Percentiles rank a stretch among this genome's conserved stretches.
Evolutionary conservation across 2,797 vertebrate genomes (phyloP).

Genomic region (Gymnopithys bicolor): DNA sequence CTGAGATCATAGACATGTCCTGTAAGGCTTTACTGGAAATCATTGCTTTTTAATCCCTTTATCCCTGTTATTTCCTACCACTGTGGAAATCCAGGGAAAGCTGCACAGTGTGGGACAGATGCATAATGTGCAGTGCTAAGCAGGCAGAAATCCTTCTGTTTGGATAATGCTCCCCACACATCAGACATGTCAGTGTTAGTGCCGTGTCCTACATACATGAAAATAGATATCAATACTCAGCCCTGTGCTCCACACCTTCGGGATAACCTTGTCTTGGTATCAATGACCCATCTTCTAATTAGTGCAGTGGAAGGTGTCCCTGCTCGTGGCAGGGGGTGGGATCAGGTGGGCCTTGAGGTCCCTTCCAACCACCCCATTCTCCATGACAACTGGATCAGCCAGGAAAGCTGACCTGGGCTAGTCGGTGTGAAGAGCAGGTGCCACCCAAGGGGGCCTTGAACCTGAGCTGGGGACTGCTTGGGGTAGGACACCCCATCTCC

Average conservation of each 20-base stretch:
- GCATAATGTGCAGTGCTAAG: slow-evolving; percentile 25
- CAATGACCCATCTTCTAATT: not conserved
- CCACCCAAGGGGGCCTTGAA: not conserved
- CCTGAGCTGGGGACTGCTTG: accelerated
- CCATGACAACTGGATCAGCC: not conserved
- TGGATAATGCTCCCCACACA: slow-evolving; percentile 3
- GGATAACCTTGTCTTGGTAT: not conserved
- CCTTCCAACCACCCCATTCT: not conserved
- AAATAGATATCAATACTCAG: not conserved
- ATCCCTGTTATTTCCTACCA: slow-evolving; percentile 56
- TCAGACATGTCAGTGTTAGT: slow-evolving; percentile 21
- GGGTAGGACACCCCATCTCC: not conserved
- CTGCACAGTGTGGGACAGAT: slow-evolving; percentile 50
- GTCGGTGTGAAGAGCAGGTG: not conserved
- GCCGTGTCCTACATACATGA: not conserved
- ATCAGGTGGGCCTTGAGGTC: not conserved
- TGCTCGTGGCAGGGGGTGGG: not conserved
- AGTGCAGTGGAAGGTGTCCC: not conserved
- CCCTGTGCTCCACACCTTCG: not conserved
- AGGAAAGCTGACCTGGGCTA: not conserved
- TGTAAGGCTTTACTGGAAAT: slow-evolving; percentile 66
- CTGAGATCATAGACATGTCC: slow-evolving; percentile 60
- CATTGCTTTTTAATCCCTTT: slow-evolving; percentile 69
- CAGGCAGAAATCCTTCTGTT: slow-evolving; percentile 57
- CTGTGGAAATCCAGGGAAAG: slow-evolving; percentile 57